Evolutionary conservation across 1,140 invertebrate genomes (phyloP).

Genomic region (Calliopsis andreniformis): DNA sequence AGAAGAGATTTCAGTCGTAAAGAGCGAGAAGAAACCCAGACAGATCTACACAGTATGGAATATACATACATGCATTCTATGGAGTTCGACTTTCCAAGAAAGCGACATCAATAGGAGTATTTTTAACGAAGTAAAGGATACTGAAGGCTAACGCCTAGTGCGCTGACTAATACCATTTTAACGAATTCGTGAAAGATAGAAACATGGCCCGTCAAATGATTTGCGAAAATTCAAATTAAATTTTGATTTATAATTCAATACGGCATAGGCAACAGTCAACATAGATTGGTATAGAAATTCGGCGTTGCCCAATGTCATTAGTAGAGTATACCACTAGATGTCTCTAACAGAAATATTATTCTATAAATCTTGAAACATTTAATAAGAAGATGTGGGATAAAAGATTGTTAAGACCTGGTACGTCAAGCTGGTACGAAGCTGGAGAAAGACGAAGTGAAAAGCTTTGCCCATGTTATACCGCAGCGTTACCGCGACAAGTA

Average conservation of each 20-base stretch:
- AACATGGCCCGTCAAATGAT: too few species aligned
- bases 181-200: not conserved
- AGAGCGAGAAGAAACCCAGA: not conserved
- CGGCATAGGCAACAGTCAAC: too few species aligned
- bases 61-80: not conserved
- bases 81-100: not conserved
- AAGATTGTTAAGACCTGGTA: not conserved
- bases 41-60: not conserved
- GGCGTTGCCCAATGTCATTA: too few species aligned
- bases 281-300: too few species aligned
- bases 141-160: not conserved
- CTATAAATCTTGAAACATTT: not conserved
- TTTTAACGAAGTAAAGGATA: not conserved
- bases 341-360: too few species aligned
- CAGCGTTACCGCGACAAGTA: not conserved
- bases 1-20: not conserved
- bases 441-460: slow-evolving; percentile 26
- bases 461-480: not conserved
- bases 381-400: not conserved
- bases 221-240: too few species aligned
- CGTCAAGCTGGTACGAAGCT: not conserved
- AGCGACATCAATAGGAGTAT: not conserved
- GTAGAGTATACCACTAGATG: too few species aligned
- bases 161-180: not conserved
- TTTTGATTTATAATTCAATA: too few species aligned